Percentiles rank a stretch among this genome's conserved stretches.
phyloP scores from a whole-genome alignment of 2,797 vertebrate genomes.

The Sarcophilus harrisii region DNA sequence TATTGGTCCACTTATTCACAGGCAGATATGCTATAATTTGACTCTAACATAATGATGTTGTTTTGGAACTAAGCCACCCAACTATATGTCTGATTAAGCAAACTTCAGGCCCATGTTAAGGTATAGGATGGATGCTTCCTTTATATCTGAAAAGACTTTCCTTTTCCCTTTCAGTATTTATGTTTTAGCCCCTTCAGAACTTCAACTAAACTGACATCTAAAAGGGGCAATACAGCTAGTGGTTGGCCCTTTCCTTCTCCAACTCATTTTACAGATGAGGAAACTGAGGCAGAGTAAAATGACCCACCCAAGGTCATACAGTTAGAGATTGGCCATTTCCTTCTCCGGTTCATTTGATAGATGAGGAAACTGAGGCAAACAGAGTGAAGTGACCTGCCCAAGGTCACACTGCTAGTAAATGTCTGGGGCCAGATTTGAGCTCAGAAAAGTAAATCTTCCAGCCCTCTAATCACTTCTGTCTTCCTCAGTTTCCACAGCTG shows the following conservation, averaged over 20 bases:
- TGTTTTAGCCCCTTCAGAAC: neutral
- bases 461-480: neutral
- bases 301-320: neutral
- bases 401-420: neutral
- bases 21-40: neutral
- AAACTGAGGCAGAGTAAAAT: neutral
- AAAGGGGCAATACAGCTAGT: neutral
- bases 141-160: neutral
- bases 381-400: too few species aligned
- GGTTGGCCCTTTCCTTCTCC: neutral
- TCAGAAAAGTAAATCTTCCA: neutral
- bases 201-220: neutral
- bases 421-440: neutral
- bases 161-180: neutral
- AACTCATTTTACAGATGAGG: neutral
- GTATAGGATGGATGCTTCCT: neutral
- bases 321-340: neutral
- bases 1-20: neutral
- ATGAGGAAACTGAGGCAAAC: neutral
- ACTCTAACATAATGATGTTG: neutral
- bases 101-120: neutral
- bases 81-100: neutral
- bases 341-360: neutral
- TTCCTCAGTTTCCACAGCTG: conserved; percentile 46
- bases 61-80: neutral